Base-by-base conservation (phyloP, 1,140 invertebrate genomes). In the Anastrepha obliqua region DNA sequence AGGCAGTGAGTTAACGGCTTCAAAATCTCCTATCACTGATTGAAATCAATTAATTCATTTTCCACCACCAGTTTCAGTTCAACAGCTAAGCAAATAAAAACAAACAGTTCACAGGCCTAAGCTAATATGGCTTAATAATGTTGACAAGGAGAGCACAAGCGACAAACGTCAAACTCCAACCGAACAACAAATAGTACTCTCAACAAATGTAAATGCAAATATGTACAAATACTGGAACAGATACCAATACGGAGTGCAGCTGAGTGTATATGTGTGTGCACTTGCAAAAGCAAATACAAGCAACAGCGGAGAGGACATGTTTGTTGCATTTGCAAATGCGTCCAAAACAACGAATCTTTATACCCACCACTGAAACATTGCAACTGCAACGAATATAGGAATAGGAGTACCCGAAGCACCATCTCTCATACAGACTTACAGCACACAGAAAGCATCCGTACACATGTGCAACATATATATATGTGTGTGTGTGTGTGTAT, bases 71-170 rank as follows among this genome's bases (percentile, higher is more conserved):
- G 0, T n/a, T 29, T 55, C 2, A 2, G 42, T 6, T 8, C n/a
- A 15, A 4, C 9, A 17, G 2, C 70, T 2, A 15, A 51, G 9
- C 42, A 81, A 81, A 81, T 81, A 20, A 17, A 15, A 81, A 17
- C 8, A 55, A 51, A 9, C 74, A 81, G 29, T 20, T 3, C 44
- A 3, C 74, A 3, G 55, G 6, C 5, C 74, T 58, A n/a, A 58
- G 74, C 74, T 86, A 86, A 86, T 86, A 86, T 86, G 85, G 39
- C 62, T 65, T 64, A 86, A 62, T 86, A 86, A 86, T 86, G 85
- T 60, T 86, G 85, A 86, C 85, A 86, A 62, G 59, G 85, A 29
- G 3, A 15, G 29, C n/a, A 65, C 59, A 85, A 67, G 15, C 51
- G 51, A 8, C 64, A 81, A 74, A 74, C 44, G 44, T 42, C 39